A percentile compares a stretch with the other conserved stretches of the same genome.
phyloP scores from a whole-genome alignment of 2,888 invertebrate species.

The Callimorpha dominula region DNA sequence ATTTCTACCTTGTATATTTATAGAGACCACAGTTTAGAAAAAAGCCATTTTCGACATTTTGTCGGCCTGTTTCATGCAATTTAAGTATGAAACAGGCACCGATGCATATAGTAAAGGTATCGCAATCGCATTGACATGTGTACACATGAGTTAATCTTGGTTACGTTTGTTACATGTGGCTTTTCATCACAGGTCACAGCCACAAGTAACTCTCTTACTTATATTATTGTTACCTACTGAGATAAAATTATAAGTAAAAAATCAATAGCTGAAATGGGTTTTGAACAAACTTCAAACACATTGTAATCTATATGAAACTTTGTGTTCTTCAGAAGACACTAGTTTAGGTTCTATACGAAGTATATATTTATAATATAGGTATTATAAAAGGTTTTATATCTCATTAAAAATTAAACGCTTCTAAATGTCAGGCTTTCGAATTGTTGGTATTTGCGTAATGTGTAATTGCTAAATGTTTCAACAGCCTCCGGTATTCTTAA shows the following conservation, averaged over 20 bases:
- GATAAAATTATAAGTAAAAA: background rate
- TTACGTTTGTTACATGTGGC: too few relatives aligned
- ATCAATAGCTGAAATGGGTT: background rate
- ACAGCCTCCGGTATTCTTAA: slow-evolving; percentile 5
- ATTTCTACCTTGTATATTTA: background rate
- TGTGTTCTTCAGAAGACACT: too few relatives aligned
- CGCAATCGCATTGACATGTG: too few relatives aligned
- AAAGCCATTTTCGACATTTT: background rate
- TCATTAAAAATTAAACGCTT: slow-evolving; percentile 22
- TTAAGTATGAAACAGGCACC: too few relatives aligned
- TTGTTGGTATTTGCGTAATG: slow-evolving; percentile 22
- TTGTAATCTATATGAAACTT: too few relatives aligned
- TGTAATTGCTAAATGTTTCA: slow-evolving; percentile 33
- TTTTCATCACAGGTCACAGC: too few relatives aligned
- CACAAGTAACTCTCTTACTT: background rate
- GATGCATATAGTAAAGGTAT: too few relatives aligned
- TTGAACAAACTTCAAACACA: background rate
- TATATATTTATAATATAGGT: too few relatives aligned
- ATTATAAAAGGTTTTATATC: slow-evolving; percentile 23
- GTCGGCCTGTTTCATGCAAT: too few relatives aligned
- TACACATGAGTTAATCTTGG: too few relatives aligned
- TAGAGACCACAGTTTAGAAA: background rate
- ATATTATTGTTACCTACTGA: background rate
- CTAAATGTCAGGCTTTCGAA: slow-evolving; percentile 37
- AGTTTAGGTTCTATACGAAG: too few relatives aligned